phyloP scores from a whole-genome alignment of 2,113 vertebrate genomes.

The Scytalopus superciliaris region DNA sequence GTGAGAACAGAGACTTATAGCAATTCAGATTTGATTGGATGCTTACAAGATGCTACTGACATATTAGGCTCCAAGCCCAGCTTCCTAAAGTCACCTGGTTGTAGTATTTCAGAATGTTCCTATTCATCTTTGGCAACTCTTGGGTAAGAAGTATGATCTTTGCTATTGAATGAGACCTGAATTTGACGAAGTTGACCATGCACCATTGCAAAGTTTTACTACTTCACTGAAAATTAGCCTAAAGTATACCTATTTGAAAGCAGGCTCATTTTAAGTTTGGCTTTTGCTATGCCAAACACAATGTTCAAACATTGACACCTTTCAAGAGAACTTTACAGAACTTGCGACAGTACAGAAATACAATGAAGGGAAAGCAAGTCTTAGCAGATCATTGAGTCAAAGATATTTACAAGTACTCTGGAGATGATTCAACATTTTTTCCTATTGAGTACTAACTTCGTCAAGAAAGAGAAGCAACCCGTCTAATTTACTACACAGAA shows the following conservation, averaged over 20 bases:
- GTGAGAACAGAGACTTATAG: neutral
- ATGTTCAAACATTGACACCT: neutral
- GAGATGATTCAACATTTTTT: neutral
- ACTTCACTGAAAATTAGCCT: neutral
- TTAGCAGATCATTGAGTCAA: neutral
- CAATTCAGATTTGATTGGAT: neutral
- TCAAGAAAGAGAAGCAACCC: neutral
- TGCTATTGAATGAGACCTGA: neutral
- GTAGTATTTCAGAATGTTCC: neutral
- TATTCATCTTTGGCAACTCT: neutral
- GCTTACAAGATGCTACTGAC: fast-evolving
- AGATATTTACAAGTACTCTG: neutral
- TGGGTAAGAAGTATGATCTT: fast-evolving
- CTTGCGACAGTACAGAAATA: neutral
- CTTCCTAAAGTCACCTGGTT: neutral
- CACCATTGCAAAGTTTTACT: neutral
- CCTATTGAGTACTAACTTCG: neutral
- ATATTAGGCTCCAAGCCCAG: neutral
- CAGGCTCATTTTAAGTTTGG: neutral
- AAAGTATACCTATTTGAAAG: neutral
- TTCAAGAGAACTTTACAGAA: neutral
- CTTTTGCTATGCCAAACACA: neutral
- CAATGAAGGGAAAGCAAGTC: neutral
- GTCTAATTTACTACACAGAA: neutral
- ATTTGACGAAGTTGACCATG: neutral